Evolutionary conservation across 2,888 invertebrate species (phyloP).

Genomic region (Heteromyza rotundicornis): DNA sequence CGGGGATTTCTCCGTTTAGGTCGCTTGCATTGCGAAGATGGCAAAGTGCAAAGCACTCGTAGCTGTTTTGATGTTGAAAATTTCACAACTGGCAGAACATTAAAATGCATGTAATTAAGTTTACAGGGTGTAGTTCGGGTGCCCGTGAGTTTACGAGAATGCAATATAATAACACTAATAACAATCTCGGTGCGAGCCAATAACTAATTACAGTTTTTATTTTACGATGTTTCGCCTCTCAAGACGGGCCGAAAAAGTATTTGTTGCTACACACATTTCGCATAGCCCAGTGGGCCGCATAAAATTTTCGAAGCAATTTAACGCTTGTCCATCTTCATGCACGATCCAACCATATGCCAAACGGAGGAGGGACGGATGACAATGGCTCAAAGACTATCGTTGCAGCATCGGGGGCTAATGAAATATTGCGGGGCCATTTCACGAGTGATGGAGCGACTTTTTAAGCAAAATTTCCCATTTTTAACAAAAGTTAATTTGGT

Average conservation of each 20-base stretch:
- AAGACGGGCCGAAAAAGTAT: conserved; percentile 13
- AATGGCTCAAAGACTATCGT: no score
- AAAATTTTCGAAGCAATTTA: conserved; percentile 52
- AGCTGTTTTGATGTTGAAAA: neutral
- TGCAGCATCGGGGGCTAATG: no score
- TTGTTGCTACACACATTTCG: conserved; percentile 11
- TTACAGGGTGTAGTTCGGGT: conserved; percentile 8
- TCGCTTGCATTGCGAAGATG: no score
- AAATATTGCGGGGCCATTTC: neutral
- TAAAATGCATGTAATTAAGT: conserved; percentile 2
- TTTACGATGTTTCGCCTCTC: conserved; percentile 37
- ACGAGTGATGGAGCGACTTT: neutral
- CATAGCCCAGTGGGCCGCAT: conserved; percentile 30
- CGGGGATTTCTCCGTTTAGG: no score
- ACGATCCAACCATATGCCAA: neutral
- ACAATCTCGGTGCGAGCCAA: neutral
- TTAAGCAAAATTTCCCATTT: neutral
- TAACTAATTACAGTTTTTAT: conserved; percentile 23
- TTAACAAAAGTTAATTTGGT: neutral
- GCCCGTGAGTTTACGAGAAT: conserved; percentile 2
- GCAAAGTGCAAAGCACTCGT: no score
- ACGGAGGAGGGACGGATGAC: no score
- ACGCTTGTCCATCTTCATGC: conserved; percentile 52
- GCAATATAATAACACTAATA: conserved; percentile 3
- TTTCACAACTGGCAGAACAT: neutral